phyloP scores from a whole-genome alignment of 2,888 invertebrate species.

The Hydrotaea cyrtoneurina region DNA sequence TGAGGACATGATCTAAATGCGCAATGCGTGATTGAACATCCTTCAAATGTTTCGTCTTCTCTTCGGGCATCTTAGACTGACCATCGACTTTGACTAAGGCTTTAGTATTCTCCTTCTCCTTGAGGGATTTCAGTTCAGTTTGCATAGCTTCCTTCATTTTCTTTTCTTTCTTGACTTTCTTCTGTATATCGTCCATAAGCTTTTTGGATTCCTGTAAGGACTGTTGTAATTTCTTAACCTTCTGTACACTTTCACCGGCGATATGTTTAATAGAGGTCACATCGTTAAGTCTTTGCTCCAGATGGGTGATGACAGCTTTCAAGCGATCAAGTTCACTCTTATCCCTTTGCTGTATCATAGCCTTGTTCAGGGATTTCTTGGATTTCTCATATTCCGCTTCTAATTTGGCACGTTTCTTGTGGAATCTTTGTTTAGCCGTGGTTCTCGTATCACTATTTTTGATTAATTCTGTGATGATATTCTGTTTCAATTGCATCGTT shows the following conservation, averaged over 20 bases:
- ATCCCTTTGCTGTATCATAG: constrained; percentile 81
- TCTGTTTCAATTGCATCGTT: constrained; percentile 88
- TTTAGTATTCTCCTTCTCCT: constrained; percentile 80
- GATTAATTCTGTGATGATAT: constrained; percentile 86
- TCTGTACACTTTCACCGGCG: constrained; percentile 84
- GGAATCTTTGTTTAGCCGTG: constrained; percentile 83
- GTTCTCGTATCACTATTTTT: constrained; percentile 83
- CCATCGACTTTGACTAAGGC: constrained; percentile 70
- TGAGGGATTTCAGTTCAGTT: constrained; percentile 83
- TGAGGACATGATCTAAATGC: constrained; percentile 86
- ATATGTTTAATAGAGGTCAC: constrained; percentile 83
- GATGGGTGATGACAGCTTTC: constrained; percentile 81
- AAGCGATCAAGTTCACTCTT: constrained; percentile 80
- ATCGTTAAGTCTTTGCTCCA: constrained; percentile 82
- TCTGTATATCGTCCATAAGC: constrained; percentile 88
- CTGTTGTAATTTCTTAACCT: constrained; percentile 87
- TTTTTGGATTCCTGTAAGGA: constrained; percentile 88
- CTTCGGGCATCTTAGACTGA: constrained; percentile 77
- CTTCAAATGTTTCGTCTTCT: constrained; percentile 83
- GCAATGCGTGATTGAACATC: constrained; percentile 86
- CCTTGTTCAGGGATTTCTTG: constrained; percentile 83
- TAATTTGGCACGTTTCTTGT: constrained; percentile 84
- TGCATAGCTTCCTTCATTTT: constrained; percentile 87
- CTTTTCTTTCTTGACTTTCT: constrained; percentile 88
- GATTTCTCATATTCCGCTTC: constrained; percentile 84